Percentiles rank a stretch among this genome's conserved stretches.
Conservation (phyloP, 2,888 invertebrate species). For the Melangyna quadrimaculata region DNA sequence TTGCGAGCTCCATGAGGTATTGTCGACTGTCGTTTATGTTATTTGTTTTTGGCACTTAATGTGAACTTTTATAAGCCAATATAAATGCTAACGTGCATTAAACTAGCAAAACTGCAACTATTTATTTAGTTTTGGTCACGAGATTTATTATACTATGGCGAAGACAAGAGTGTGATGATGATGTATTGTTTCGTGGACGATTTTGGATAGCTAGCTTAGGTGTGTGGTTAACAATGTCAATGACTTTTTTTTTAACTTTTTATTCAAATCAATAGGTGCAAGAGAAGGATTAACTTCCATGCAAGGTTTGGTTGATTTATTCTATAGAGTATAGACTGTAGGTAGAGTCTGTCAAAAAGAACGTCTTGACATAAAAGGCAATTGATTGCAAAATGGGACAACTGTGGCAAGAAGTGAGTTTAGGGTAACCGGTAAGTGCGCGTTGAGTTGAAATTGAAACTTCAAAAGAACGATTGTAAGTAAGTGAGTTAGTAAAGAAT, state of each 20-base stretch:
- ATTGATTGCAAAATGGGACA: no score
- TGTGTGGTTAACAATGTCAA: slow-evolving; percentile 3
- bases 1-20: neutral
- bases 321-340: no score
- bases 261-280: neutral
- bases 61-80: slow-evolving; percentile 6
- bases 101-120: neutral
- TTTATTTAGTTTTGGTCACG: slow-evolving; percentile 13
- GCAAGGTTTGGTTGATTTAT: neutral
- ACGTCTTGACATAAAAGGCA: no score
- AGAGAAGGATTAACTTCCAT: neutral
- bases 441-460: no score
- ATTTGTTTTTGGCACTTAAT: slow-evolving; percentile 28
- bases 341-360: no score
- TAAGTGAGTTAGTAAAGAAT: no score
- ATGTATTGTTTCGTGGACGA: slow-evolving; percentile 11
- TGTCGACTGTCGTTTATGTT: slow-evolving; percentile 11
- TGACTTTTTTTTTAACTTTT: neutral
- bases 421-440: no score
- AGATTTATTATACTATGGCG: neutral
- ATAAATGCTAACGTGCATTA: slow-evolving; percentile 3
- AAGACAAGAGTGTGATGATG: slow-evolving; percentile 12
- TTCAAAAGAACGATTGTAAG: no score
- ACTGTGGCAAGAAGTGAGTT: no score
- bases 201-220: neutral